Percentiles rank a stretch among this genome's conserved stretches.
Evolutionary conservation across 1,140 invertebrate genomes (phyloP).

Genomic region (Drosophila ambigua): DNA sequence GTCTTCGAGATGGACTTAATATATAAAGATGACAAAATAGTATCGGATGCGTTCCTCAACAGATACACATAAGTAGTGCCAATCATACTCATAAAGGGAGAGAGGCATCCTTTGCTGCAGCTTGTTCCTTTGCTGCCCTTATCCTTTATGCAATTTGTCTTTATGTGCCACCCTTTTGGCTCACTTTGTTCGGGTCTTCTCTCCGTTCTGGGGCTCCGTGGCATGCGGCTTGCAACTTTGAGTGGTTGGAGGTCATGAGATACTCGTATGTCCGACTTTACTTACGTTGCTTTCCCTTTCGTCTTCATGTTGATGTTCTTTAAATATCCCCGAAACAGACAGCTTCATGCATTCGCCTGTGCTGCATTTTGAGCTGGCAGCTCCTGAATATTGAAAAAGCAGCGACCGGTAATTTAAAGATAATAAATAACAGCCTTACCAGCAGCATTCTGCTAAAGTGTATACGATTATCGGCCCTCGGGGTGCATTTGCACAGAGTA

Average conservation of each 20-base stretch:
- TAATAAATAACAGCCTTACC: slow-evolving; percentile 16
- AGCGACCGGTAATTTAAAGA: slow-evolving; percentile 19
- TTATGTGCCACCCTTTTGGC: slow-evolving; percentile 43
- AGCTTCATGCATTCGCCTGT: too few relatives aligned
- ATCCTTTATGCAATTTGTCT: slow-evolving; percentile 70
- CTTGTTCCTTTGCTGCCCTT: slow-evolving; percentile 1
- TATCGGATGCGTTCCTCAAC: too few relatives aligned
- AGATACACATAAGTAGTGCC: too few relatives aligned
- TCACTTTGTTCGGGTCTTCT: slow-evolving; percentile 26
- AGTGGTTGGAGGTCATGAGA: slow-evolving; percentile 47
- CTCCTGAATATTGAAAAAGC: too few relatives aligned
- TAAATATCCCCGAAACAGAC: slow-evolving; percentile 33
- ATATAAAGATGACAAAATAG: too few relatives aligned
- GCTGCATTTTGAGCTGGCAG: too few relatives aligned
- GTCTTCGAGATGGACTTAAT: too few relatives aligned
- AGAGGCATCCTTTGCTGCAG: too few relatives aligned
- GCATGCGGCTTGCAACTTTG: slow-evolving; percentile 25
- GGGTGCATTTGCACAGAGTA: slow-evolving; percentile 12
- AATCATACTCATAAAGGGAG: too few relatives aligned
- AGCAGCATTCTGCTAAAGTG: background rate
- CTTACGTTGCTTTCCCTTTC: slow-evolving; percentile 30
- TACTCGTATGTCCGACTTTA: background rate
- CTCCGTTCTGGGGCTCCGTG: slow-evolving; percentile 11
- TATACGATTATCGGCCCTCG: too few relatives aligned
- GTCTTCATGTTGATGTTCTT: slow-evolving; percentile 56